A percentile compares a stretch with the other conserved stretches of the same genome.
Conservation (phyloP, 2,113 vertebrate genomes). For the Rhegmatorhina hoffmannsi region DNA sequence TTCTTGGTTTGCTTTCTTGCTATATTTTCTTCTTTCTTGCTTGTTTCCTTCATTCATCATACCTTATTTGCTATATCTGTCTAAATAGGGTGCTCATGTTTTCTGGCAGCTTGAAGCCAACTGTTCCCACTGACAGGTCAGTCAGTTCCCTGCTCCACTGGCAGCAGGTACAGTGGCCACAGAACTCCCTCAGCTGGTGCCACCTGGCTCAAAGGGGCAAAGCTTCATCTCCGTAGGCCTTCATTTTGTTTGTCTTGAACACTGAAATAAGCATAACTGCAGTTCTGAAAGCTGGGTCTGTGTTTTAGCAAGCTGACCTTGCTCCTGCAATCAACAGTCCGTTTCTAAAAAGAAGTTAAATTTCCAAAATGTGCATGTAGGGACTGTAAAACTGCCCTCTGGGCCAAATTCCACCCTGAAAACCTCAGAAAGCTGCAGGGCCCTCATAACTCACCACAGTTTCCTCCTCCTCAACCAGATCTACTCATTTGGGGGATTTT, state of each 20-base stretch:
- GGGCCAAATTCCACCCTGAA: not conserved
- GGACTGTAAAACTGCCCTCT: not conserved
- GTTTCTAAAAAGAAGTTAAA: not conserved
- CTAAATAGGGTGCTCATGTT: not conserved
- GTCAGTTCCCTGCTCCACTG: not conserved
- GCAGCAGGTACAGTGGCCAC: rapidly evolving
- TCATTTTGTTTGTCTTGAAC: not conserved
- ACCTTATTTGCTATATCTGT: not conserved
- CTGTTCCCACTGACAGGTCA: not conserved
- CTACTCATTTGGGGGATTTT: not conserved
- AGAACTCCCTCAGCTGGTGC: not conserved
- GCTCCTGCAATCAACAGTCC: not conserved
- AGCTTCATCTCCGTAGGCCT: not conserved
- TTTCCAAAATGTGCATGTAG: not conserved
- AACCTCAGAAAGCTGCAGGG: not conserved
- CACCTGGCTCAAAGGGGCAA: not conserved
- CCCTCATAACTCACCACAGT: not conserved
- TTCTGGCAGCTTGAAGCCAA: not conserved
- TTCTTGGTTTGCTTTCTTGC: not conserved
- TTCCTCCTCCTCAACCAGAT: not conserved
- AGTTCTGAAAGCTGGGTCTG: not conserved
- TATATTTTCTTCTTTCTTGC: not conserved
- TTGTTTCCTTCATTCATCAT: not conserved
- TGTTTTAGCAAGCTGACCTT: not conserved
- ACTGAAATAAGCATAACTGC: not conserved